A percentile compares a stretch with the other conserved stretches of the same genome.
Conservation (phyloP, 2,113 vertebrate genomes). For the Lepus timidus region DNA sequence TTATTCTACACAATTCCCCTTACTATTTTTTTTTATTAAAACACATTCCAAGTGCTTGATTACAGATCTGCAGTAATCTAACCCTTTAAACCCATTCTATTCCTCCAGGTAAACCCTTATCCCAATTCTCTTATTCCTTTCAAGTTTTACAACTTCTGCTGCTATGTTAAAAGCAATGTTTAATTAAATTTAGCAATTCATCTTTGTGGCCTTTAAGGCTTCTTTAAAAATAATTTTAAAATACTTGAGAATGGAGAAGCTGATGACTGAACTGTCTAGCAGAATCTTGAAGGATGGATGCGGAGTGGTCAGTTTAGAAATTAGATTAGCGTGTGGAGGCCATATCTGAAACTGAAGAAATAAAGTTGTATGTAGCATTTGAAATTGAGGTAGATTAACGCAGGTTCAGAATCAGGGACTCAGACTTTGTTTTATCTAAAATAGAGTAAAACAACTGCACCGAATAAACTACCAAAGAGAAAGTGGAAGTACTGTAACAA, state of each 20-base stretch:
- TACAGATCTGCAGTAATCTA: not conserved
- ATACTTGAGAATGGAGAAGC: not conserved
- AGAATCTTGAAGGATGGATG: too few relatives aligned
- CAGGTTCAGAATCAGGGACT: too few relatives aligned
- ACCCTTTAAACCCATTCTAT: not conserved
- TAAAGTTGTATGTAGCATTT: not conserved
- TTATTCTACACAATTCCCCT: not conserved
- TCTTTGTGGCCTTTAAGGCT: not conserved
- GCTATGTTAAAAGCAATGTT: not conserved
- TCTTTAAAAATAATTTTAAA: not conserved
- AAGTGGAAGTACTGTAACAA: too few relatives aligned
- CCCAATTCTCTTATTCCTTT: not conserved
- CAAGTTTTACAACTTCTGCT: not conserved
- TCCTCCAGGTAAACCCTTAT: not conserved
- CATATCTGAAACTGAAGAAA: not conserved
- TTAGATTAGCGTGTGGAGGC: fast-evolving
- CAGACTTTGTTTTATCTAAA: too few relatives aligned
- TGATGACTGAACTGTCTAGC: not conserved
- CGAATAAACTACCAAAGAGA: too few relatives aligned
- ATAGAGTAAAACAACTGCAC: too few relatives aligned
- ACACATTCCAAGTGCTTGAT: too few relatives aligned
- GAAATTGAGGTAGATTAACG: too few relatives aligned
- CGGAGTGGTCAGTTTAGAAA: not conserved
- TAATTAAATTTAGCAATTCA: not conserved
- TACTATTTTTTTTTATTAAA: too few relatives aligned